These are phyloP conservation scores for Hippolais icterina DNA, from an alignment of 2,113 vertebrate species.

Conservation along the genomic window DNA sequence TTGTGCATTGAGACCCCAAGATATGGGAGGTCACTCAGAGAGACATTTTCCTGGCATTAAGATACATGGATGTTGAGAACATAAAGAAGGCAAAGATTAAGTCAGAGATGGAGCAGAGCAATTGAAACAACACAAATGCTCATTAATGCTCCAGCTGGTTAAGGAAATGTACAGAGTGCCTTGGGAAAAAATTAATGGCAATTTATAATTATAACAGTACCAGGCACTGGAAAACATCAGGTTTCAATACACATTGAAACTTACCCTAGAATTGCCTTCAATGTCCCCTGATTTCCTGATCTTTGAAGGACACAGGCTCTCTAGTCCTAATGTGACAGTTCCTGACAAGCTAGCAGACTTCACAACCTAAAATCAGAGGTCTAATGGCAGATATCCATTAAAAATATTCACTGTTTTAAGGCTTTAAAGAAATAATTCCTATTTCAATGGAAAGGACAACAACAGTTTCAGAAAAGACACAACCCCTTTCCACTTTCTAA, in stretches of 20 bases:
- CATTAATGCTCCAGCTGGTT: background rate
- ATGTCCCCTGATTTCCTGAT: background rate
- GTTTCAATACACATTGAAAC: background rate
- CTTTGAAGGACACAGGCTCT: background rate
- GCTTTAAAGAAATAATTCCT: background rate
- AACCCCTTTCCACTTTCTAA: background rate
- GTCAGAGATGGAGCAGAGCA: background rate
- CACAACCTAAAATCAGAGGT: background rate
- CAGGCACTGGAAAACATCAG: background rate
- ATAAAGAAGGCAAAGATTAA: background rate
- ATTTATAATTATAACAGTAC: conserved; percentile 6
- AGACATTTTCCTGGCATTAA: background rate
- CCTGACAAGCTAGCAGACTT: background rate
- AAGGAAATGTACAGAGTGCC: background rate
- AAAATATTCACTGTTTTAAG: background rate
- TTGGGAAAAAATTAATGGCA: background rate
- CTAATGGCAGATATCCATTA: background rate
- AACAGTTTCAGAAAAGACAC: background rate
- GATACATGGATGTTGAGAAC: background rate
- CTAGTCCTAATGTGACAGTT: background rate
- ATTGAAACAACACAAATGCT: background rate
- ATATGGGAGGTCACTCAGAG: background rate
- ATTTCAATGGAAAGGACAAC: background rate
- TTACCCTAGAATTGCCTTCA: background rate
- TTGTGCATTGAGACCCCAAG: background rate